phyloP scores from a whole-genome alignment of 2,888 invertebrate genomes.

The Pandemis cinnamomeana region DNA sequence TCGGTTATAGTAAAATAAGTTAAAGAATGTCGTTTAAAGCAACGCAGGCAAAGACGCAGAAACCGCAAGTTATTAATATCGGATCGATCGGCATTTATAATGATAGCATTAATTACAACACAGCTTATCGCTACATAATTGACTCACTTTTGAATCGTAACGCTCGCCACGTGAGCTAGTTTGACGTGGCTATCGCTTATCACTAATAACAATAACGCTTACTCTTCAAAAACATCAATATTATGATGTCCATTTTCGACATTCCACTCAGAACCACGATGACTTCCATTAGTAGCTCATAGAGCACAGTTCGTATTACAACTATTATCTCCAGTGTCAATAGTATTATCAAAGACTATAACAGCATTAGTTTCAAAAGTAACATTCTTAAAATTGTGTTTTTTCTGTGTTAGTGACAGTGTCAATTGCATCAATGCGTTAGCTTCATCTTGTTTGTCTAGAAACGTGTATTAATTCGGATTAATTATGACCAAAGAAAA shows the following conservation, averaged over 20 bases:
- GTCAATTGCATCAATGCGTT: not conserved
- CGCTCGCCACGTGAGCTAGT: not conserved
- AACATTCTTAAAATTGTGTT: not conserved
- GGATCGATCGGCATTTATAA: not conserved
- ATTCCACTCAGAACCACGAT: not conserved
- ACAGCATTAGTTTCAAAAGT: not conserved
- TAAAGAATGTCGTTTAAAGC: conserved; percentile 15
- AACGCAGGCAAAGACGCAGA: not conserved
- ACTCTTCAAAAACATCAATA: not conserved
- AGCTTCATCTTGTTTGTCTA: not conserved
- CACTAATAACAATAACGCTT: not conserved
- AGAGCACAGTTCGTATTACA: not conserved
- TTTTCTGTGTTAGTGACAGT: not conserved
- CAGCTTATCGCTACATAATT: not conserved
- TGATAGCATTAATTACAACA: conserved; percentile 1
- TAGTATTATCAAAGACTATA: not conserved
- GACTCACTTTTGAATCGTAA: not conserved
- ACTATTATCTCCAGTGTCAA: not conserved
- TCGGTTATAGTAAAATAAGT: too few relatives aligned
- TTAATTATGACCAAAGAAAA: not conserved
- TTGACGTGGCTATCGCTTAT: not conserved
- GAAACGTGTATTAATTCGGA: not conserved
- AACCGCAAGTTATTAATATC: not conserved
- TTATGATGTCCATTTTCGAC: not conserved
- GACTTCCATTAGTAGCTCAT: not conserved